Base-by-base conservation (phyloP, 2,888 invertebrate genomes). In the Clostera curtula region DNA sequence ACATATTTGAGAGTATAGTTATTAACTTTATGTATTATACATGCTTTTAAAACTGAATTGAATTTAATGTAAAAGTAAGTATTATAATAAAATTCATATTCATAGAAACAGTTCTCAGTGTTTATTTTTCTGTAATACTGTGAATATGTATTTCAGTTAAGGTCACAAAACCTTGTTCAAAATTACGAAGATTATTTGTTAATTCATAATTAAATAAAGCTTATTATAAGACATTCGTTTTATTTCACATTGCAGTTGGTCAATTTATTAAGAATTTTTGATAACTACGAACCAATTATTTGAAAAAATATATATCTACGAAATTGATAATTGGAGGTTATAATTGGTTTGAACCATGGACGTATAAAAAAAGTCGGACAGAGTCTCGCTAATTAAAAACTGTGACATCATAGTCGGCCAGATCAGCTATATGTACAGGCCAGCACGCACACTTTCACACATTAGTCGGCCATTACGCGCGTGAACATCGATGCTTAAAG, bases 141-240 rank as follows among this genome's bases (percentile, higher is more conserved):
- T 47, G 40, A 47, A 49, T 80, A 79, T 69, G 67, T 77, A 76
- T 82, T 82, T 82, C 79, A 73, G 77, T 82, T 83, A 76, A 77
- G 75, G 83, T 82, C 82, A 83, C 82, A 83, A 49, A n/a, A 83
- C 77, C 59, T 75, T 79, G 77, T 82, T 83, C 82, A 74, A 79
- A 82, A 77, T 76, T 76, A 75, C 74, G 75, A 75, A 75, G 76
- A 76, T n/a, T 74, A 82, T 82, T 80, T 83, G 83, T 83, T 83
- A 83, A 82, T 80, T 83, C 80, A 82, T 83, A 83, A 83, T 83
- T 82, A 83, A 82, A 83, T 83, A 83, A 82, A 83, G 83, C 83
- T 82, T 83, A 83, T 80, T 79, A 82, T 82, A 83, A 83, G 80
- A 80, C 57, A 69, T 54, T 80, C 27, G 79, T 80, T 80, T 82